Conservation (phyloP, 2,797 vertebrate species). For the Bradypus variegatus region DNA sequence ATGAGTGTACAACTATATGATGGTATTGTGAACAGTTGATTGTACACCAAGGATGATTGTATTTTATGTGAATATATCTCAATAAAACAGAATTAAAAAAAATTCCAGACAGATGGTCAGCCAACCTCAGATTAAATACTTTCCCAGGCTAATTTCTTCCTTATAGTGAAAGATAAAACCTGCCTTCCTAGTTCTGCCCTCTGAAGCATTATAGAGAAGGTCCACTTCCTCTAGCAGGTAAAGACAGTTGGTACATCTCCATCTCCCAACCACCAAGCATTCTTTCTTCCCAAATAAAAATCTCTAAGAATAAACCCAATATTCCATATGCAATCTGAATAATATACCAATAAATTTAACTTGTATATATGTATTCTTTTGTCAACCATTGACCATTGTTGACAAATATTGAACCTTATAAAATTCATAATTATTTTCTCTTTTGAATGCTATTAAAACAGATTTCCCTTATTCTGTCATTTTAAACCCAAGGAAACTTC, state of each 20-base stretch:
- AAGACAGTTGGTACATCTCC: neutral
- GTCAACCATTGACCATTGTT: neutral
- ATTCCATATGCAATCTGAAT: neutral
- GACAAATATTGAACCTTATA: neutral
- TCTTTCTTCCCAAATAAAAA: neutral
- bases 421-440: constrained; percentile 11
- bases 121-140: neutral
- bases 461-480: neutral
- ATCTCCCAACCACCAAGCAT: neutral
- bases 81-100: no score
- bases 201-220: neutral
- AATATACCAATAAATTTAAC: neutral
- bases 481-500: neutral
- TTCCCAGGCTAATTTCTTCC: neutral
- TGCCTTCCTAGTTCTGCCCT: neutral
- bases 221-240: neutral
- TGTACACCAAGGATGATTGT: no score
- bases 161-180: neutral
- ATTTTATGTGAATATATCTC: no score
- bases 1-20: no score
- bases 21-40: no score
- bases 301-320: neutral
- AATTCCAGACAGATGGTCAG: neutral
- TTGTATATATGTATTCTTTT: neutral
- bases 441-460: constrained; percentile 17